These are phyloP conservation scores for Nudaria mundana DNA, from an alignment of 2,888 invertebrate genomes.

Conservation along the genomic window DNA sequence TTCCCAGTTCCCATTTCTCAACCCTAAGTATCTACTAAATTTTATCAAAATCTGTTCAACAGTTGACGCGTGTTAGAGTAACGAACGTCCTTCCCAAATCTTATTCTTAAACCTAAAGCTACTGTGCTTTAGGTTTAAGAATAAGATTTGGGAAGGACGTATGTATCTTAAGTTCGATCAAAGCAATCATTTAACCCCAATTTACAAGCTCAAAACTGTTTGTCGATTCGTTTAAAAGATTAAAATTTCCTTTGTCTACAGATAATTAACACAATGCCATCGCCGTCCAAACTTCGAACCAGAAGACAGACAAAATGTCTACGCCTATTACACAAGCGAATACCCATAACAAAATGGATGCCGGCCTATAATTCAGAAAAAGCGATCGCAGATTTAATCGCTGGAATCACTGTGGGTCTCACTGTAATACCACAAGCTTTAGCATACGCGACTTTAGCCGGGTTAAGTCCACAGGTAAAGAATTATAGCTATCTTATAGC, in stretches of 20 bases:
- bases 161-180: too few species aligned
- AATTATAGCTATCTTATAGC: not conserved
- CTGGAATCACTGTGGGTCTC: constrained; percentile 95
- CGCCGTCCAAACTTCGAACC: constrained; percentile 67
- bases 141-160: too few species aligned
- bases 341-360: constrained; percentile 88
- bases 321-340: constrained; percentile 68
- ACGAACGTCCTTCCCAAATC: too few species aligned
- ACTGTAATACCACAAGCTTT: constrained; percentile 96
- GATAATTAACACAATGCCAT: constrained; percentile 54
- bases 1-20: too few species aligned
- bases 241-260: constrained; percentile 39
- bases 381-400: constrained; percentile 91
- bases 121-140: too few species aligned
- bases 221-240: too few species aligned
- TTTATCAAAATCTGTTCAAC: too few species aligned
- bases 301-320: constrained; percentile 64
- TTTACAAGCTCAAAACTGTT: too few species aligned
- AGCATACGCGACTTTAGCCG: constrained; percentile 95
- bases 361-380: constrained; percentile 88
- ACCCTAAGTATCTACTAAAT: too few species aligned
- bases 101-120: too few species aligned
- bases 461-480: constrained; percentile 89
- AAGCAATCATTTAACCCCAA: too few species aligned
- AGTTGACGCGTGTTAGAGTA: too few species aligned